A percentile compares a stretch with the other conserved stretches of the same genome.
Evolutionary conservation across 2,113 vertebrate genomes (phyloP).

Genomic region (Cervus canadensis): DNA sequence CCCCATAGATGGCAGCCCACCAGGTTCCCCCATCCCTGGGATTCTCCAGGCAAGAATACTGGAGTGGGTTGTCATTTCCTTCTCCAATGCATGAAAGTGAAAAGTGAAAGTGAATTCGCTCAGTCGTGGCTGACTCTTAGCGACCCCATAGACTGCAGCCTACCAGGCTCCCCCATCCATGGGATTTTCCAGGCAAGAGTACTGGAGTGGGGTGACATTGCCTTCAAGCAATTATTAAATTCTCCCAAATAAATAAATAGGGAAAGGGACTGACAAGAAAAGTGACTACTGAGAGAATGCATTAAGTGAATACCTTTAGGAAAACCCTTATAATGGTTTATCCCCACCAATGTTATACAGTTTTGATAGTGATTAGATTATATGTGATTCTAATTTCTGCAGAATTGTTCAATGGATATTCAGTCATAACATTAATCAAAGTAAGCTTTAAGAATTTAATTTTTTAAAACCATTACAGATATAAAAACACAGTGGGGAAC

Average conservation of each 20-base stretch:
- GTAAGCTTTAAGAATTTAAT: slow-evolving; percentile 1
- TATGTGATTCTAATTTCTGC: background rate
- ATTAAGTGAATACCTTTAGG: background rate
- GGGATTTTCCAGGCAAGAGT: no score
- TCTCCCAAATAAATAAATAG: background rate
- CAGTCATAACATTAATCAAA: background rate
- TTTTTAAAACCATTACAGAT: background rate
- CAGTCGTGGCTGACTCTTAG: no score
- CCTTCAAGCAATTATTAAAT: background rate
- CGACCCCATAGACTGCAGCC: no score
- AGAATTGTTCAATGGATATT: background rate
- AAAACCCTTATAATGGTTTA: background rate
- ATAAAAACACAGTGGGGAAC: background rate
- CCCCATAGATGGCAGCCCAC: no score
- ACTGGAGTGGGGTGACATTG: no score
- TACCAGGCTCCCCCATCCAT: no score
- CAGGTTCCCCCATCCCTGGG: no score
- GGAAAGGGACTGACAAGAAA: background rate
- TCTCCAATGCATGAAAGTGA: no score
- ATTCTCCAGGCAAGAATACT: no score
- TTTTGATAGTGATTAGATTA: background rate
- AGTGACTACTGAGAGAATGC: background rate
- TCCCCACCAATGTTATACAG: background rate
- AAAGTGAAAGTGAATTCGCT: no score
- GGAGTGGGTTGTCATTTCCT: no score